Conservation (phyloP, 2,888 invertebrate genomes). For the Penaeus monodon region DNA sequence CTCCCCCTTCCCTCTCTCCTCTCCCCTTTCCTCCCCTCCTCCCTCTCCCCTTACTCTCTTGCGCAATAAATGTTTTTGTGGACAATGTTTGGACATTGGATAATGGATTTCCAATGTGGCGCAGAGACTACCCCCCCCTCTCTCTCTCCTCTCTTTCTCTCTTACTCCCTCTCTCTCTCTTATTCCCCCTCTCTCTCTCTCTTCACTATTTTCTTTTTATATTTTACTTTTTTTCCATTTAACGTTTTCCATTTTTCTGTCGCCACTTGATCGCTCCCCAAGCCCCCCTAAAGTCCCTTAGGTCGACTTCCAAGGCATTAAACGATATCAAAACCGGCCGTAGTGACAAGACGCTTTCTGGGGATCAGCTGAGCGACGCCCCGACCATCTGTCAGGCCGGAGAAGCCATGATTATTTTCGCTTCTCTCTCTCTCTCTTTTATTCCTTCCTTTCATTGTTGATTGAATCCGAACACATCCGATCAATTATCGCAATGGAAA, state of each 20-base stretch:
- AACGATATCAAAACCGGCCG: too few relatives aligned
- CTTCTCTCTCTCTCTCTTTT: too few relatives aligned
- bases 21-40: background rate
- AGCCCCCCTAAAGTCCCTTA: too few relatives aligned
- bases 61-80: conserved; percentile 17
- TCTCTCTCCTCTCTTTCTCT: background rate
- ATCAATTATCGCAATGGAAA: too few relatives aligned
- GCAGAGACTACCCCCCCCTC: background rate
- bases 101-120: conserved; percentile 23
- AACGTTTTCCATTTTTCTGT: background rate
- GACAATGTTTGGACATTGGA: conserved; percentile 7
- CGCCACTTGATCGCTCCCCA: background rate
- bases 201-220: background rate
- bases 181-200: background rate
- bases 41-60: background rate
- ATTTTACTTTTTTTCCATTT: background rate
- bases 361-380: too few relatives aligned
- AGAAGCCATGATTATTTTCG: too few relatives aligned
- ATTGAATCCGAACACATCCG: too few relatives aligned
- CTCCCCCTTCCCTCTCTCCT: background rate
- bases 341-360: too few relatives aligned
- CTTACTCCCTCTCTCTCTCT: background rate
- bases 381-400: too few relatives aligned
- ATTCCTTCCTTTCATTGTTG: too few relatives aligned
- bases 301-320: too few relatives aligned